Evolutionary conservation across 2,113 vertebrate species (phyloP).

Genomic region (Amphilophus citrinellus): DNA sequence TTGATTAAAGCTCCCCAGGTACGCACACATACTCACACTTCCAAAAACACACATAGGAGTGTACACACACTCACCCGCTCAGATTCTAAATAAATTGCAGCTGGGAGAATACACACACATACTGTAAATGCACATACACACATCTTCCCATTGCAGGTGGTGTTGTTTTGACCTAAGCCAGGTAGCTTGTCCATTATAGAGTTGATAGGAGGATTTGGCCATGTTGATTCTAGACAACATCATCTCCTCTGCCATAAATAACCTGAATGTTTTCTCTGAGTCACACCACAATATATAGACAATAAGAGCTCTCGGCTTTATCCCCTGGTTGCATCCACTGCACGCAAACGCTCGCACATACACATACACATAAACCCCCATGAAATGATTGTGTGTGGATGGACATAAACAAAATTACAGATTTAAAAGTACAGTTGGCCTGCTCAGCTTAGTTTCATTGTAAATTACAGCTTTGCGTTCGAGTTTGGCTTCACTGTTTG

Average conservation of each 20-base stretch:
- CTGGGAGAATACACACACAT: constrained; percentile 42
- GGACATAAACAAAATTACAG: constrained; percentile 47
- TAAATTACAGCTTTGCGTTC: constrained; percentile 50
- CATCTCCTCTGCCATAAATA: constrained; percentile 73
- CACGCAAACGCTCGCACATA: constrained; percentile 22
- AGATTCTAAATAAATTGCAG: constrained; percentile 72
- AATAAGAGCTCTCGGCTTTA: constrained; percentile 65
- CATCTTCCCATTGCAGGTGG: constrained; percentile 58
- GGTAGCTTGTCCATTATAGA: constrained; percentile 80
- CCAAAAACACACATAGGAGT: constrained; percentile 52
- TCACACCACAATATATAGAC: constrained; percentile 70
- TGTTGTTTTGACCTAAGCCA: constrained; percentile 78
- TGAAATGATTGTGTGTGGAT: constrained; percentile 38
- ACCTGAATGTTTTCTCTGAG: constrained; percentile 68
- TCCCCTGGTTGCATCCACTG: constrained; percentile 50
- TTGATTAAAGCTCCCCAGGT: constrained; percentile 82
- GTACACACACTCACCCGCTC: constrained; percentile 43
- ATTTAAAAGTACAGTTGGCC: constrained; percentile 51
- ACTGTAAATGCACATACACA: constrained; percentile 55
- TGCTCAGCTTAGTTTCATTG: constrained; percentile 33
- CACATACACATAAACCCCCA: constrained; percentile 25
- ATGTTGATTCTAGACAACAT: constrained; percentile 79
- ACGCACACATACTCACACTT: constrained; percentile 68
- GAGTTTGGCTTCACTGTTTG: constrained; percentile 36
- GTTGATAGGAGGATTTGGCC: constrained; percentile 80